Conservation (phyloP, 2,888 invertebrate genomes). For the Chesias legatella region DNA sequence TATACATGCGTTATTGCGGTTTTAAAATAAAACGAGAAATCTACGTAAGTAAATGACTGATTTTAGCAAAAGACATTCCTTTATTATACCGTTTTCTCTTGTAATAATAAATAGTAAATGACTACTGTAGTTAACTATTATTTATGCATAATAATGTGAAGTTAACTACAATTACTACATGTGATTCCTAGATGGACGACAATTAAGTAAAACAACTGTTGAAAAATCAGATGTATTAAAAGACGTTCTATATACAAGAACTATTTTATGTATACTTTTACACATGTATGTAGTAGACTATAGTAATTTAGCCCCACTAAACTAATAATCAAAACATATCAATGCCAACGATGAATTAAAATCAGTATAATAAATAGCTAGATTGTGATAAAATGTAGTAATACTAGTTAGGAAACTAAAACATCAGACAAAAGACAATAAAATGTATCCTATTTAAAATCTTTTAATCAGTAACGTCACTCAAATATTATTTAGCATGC, state of each 20-base stretch:
- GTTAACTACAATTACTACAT: too few species aligned
- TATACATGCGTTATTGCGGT: conserved; percentile 1
- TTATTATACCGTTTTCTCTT: conserved; percentile 4
- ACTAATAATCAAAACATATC: conserved; percentile 13
- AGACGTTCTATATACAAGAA: conserved; percentile 1
- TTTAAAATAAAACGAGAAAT: not conserved
- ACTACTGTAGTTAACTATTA: too few species aligned
- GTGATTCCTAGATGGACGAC: not conserved
- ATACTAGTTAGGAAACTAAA: conserved; percentile 15
- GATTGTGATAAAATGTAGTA: conserved; percentile 21
- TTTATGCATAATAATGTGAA: too few species aligned
- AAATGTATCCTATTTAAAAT: conserved; percentile 14
- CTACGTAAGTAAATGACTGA: not conserved
- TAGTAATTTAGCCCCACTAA: conserved; percentile 3
- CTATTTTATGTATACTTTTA: not conserved
- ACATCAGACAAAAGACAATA: conserved; percentile 6
- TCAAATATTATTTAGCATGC: conserved; percentile 8
- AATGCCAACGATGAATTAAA: conserved; percentile 15
- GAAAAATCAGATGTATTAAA: conserved; percentile 11
- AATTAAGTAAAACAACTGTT: not conserved
- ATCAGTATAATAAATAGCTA: conserved; percentile 19
- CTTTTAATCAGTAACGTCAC: not conserved
- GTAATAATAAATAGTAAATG: conserved; percentile 6
- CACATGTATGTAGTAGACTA: not conserved
- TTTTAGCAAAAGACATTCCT: conserved; percentile 13